Evolutionary conservation across 1,140 invertebrate genomes (phyloP).

Genomic region (Coenobita brevimanus): DNA sequence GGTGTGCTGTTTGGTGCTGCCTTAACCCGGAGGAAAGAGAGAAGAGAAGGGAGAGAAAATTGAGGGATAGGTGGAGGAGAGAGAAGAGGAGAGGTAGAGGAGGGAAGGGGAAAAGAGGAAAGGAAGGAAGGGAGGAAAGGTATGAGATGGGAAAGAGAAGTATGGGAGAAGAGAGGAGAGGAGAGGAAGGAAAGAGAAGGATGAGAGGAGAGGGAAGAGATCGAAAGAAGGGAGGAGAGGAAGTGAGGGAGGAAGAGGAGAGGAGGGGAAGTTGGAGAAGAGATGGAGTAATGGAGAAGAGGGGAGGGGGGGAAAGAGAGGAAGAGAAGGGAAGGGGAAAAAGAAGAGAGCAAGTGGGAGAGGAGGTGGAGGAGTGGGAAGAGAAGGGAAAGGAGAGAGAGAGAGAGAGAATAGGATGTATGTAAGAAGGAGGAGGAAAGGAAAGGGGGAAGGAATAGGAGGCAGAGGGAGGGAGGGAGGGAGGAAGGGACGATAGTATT

Average conservation of each 20-base stretch:
- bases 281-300: neutral
- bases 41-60: too few species aligned
- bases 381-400: neutral
- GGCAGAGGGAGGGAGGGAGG: neutral
- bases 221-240: neutral
- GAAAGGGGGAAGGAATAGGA: neutral
- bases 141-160: too few species aligned
- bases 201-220: neutral
- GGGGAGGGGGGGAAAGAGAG: neutral
- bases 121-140: too few species aligned
- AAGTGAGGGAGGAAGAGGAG: neutral
- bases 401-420: neutral
- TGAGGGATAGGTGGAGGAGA: too few species aligned
- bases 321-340: neutral
- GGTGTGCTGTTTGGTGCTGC: too few species aligned
- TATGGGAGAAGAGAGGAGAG: too few species aligned
- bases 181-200: neutral
- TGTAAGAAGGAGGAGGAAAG: neutral
- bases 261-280: neutral
- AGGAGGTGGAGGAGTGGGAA: neutral
- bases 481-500: neutral
- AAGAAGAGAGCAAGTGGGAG: neutral
- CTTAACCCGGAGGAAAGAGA: too few species aligned
- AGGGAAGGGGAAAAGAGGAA: too few species aligned
- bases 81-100: too few species aligned